A percentile compares a stretch with the other conserved stretches of the same genome.
Conservation (phyloP, 2,113 vertebrate genomes). For the Clupea harengus region DNA sequence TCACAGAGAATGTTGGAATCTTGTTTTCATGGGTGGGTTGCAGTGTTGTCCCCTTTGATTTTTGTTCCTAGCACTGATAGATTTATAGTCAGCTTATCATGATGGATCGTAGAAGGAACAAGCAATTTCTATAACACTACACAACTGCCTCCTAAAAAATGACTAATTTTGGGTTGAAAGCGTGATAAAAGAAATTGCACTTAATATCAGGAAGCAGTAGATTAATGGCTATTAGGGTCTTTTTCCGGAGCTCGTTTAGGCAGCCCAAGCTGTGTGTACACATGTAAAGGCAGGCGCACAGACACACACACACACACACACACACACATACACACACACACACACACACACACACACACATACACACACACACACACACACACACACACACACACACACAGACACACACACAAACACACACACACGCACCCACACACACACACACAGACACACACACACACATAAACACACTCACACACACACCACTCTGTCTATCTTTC, state of each 20-base stretch:
- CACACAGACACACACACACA: background rate
- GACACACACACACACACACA: background rate
- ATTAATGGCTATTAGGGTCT: background rate
- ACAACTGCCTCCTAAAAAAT: background rate
- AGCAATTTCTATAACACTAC: background rate
- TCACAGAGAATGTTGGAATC: background rate
- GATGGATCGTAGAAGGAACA: background rate
- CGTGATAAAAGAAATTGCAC: background rate
- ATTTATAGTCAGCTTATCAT: background rate
- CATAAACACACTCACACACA: background rate
- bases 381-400: background rate
- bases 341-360: background rate
- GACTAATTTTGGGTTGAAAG: background rate
- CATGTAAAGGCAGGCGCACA: background rate
- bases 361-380: background rate
- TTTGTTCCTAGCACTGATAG: background rate
- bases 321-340: background rate
- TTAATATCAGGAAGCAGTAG: background rate
- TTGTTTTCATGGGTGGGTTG: background rate
- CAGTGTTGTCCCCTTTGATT: background rate
- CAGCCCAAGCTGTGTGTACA: background rate
- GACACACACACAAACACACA: background rate
- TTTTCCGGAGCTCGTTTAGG: background rate
- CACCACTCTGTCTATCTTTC: background rate
- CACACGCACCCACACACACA: background rate